Evolutionary conservation across 2,888 invertebrate genomes (phyloP).

Genomic region (Ephialtes manifestator): DNA sequence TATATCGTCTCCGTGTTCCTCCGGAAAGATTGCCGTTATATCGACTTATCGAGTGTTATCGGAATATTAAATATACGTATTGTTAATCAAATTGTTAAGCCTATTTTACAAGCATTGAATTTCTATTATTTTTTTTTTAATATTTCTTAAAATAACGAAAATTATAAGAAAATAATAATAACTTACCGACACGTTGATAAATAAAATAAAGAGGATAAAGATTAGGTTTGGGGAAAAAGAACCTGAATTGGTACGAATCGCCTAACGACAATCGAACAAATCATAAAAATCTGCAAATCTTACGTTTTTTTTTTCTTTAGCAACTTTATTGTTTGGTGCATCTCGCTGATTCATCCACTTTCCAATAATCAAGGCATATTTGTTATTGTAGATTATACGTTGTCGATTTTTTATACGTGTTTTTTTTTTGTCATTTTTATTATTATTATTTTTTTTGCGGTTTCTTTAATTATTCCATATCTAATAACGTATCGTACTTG

Average conservation of each 20-base stretch:
- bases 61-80: conserved; percentile 42
- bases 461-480: conserved; percentile 55
- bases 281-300: conserved; percentile 27
- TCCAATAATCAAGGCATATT: conserved; percentile 82
- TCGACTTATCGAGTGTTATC: conserved; percentile 55
- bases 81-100: conserved; percentile 28
- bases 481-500: conserved; percentile 49
- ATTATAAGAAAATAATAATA: conserved; percentile 11
- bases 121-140: background rate
- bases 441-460: conserved; percentile 58
- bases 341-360: conserved; percentile 80
- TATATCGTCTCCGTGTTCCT: conserved; percentile 27
- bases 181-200: conserved; percentile 37
- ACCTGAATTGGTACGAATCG: conserved; percentile 28
- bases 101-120: conserved; percentile 29
- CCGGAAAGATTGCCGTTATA: conserved; percentile 37
- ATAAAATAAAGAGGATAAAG: conserved; percentile 1
- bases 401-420: conserved; percentile 69
- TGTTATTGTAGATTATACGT: conserved; percentile 80
- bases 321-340: conserved; percentile 83
- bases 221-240: background rate
- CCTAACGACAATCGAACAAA: conserved; percentile 60
- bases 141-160: conserved; percentile 30
- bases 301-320: conserved; percentile 71
- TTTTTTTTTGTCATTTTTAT: conserved; percentile 75